A percentile compares a stretch with the other conserved stretches of the same genome.
These are phyloP conservation scores for Drosophila rhopaloa DNA, from an alignment of 1,140 invertebrate species.

Conservation along the genomic window DNA sequence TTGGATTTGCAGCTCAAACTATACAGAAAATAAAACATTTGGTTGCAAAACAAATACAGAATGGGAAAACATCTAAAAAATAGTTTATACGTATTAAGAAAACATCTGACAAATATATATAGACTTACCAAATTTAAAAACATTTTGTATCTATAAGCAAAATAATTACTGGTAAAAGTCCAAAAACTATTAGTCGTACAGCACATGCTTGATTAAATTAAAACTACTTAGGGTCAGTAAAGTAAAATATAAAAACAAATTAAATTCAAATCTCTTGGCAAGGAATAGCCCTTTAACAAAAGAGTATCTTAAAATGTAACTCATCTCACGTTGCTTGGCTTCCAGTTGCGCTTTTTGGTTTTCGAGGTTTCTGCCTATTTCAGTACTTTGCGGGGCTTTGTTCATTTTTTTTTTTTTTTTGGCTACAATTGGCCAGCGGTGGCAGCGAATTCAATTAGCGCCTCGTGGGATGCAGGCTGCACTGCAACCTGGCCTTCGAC, in stretches of 20 bases:
- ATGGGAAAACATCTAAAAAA: background rate
- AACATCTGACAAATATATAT: too few species aligned
- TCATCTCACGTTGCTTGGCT: background rate
- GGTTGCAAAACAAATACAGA: too few species aligned
- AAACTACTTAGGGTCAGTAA: too few species aligned
- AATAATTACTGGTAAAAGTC: too few species aligned
- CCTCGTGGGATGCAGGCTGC: slow-evolving; percentile 9
- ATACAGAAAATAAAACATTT: too few species aligned
- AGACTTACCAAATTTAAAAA: too few species aligned
- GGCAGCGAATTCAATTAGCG: slow-evolving; percentile 45
- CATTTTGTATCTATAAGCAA: too few species aligned
- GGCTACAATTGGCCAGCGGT: slow-evolving; percentile 24
- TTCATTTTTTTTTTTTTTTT: slow-evolving; percentile 14
- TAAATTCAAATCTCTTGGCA: background rate
- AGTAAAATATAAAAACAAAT: too few species aligned
- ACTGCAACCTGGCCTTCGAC: background rate
- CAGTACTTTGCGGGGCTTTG: slow-evolving; percentile 21
- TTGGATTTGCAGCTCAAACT: too few species aligned
- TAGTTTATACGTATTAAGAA: background rate
- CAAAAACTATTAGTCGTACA: too few species aligned
- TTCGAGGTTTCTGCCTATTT: slow-evolving; percentile 26
- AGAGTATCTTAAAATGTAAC: background rate
- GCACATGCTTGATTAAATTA: too few species aligned
- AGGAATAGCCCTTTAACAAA: background rate
- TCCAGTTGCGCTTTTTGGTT: slow-evolving; percentile 21